phyloP scores from a whole-genome alignment of 1,140 invertebrate genomes.

The Littorina saxatilis region DNA sequence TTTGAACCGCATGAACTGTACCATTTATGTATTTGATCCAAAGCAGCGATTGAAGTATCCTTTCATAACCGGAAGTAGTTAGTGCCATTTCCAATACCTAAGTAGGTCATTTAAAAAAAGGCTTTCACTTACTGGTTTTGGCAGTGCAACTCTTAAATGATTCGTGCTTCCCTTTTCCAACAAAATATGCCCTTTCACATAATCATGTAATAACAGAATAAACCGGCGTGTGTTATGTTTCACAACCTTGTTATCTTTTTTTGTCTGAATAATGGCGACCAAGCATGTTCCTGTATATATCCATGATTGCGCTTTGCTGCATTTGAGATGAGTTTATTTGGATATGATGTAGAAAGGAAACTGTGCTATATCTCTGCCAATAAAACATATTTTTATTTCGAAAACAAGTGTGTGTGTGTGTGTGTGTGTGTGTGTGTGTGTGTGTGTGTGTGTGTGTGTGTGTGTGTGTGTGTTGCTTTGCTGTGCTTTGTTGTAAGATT shows the following conservation, averaged over 20 bases:
- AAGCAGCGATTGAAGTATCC: too few species aligned
- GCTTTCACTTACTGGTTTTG: too few species aligned
- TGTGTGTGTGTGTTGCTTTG: background rate
- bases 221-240: too few species aligned
- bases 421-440: background rate
- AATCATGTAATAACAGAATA: too few species aligned
- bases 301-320: background rate
- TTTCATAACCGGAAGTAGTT: too few species aligned
- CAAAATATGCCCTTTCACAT: too few species aligned
- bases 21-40: too few species aligned
- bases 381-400: background rate
- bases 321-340: background rate
- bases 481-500: background rate
- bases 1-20: too few species aligned
- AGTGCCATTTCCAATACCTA: too few species aligned
- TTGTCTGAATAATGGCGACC: background rate
- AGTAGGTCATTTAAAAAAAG: too few species aligned
- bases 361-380: background rate
- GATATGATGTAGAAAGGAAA: background rate
- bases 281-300: background rate
- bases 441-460: constrained; percentile 2
- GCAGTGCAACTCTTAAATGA: too few species aligned
- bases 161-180: too few species aligned
- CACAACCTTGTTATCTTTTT: background rate
- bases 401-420: background rate